Evolutionary conservation across 2,113 vertebrate species (phyloP).

Genomic region (Dromaius novaehollandiae): DNA sequence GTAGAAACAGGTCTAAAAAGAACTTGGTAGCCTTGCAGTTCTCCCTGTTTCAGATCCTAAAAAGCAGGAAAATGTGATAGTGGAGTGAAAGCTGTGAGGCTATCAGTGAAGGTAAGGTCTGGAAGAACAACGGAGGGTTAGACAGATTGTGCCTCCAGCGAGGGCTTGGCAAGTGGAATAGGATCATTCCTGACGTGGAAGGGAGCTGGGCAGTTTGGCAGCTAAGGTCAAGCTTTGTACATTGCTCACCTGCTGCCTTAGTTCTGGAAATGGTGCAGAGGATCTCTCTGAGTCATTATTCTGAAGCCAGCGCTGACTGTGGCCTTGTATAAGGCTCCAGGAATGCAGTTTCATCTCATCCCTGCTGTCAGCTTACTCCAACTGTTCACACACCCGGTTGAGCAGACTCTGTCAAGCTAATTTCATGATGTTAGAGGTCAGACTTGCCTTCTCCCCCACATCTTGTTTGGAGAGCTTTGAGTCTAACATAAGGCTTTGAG

Average conservation of each 20-base stretch:
- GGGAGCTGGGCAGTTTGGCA: not conserved
- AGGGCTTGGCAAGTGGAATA: constrained; percentile 11
- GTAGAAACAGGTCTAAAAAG: not conserved
- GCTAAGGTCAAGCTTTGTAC: not conserved
- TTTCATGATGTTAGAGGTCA: not conserved
- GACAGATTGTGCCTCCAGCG: not conserved
- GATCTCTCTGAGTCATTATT: not conserved
- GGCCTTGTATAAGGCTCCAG: not conserved
- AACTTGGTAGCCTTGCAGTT: not conserved
- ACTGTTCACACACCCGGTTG: not conserved
- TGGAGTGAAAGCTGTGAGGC: not conserved
- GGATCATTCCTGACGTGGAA: not conserved
- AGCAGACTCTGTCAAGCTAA: not conserved
- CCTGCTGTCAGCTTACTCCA: not conserved
- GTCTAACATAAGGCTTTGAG: not conserved
- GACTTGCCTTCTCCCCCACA: not conserved
- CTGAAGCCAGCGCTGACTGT: not conserved
- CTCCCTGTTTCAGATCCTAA: not conserved
- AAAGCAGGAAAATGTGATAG: not conserved
- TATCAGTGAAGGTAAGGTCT: not conserved
- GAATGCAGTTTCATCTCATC: not conserved
- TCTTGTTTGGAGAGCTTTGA: not conserved
- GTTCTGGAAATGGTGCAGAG: not conserved
- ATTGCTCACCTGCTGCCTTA: not conserved
- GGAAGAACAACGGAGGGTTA: not conserved